These are phyloP conservation scores for Pituophis catenifer DNA, from an alignment of 2,113 vertebrate genomes.

Conservation along the genomic window DNA sequence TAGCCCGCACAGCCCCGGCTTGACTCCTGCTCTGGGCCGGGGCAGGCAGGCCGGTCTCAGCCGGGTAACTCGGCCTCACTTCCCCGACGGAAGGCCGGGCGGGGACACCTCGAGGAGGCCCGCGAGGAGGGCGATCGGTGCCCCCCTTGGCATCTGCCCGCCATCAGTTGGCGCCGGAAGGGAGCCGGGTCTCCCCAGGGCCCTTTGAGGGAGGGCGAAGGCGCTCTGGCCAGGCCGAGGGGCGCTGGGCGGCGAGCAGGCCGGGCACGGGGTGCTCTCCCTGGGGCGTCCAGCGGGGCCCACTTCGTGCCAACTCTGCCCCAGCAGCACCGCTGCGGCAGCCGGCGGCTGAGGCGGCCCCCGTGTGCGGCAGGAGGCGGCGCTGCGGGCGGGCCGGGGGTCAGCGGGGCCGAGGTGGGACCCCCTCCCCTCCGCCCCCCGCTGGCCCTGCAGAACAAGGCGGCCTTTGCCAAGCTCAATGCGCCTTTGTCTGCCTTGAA, in stretches of 20 bases:
- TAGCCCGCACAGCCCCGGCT: too few species aligned
- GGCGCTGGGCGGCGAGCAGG: neutral
- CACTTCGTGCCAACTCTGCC: neutral
- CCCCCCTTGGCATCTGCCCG: neutral
- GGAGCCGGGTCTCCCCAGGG: neutral
- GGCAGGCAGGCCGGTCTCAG: too few species aligned
- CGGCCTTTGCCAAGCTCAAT: constrained; percentile 2
- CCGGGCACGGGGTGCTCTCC: neutral
- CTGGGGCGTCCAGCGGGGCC: neutral
- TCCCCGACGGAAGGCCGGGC: neutral
- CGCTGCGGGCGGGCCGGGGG: neutral
- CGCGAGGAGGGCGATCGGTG: neutral
- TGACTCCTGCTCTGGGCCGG: too few species aligned
- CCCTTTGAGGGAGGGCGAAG: too few species aligned
- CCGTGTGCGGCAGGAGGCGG: neutral
- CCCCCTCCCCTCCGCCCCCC: neutral
- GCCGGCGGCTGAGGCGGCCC: neutral
- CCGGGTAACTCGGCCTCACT: neutral
- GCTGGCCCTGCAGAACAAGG: constrained; percentile 1
- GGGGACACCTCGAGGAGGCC: neutral
- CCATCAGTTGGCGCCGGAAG: neutral
- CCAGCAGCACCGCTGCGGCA: too few species aligned
- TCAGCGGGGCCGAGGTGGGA: neutral
- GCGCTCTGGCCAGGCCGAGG: neutral
- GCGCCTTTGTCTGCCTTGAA: constrained; percentile 19